These are phyloP conservation scores for Antennarius maculatus DNA, from an alignment of 2,797 vertebrate genomes.

Conservation along the genomic window DNA sequence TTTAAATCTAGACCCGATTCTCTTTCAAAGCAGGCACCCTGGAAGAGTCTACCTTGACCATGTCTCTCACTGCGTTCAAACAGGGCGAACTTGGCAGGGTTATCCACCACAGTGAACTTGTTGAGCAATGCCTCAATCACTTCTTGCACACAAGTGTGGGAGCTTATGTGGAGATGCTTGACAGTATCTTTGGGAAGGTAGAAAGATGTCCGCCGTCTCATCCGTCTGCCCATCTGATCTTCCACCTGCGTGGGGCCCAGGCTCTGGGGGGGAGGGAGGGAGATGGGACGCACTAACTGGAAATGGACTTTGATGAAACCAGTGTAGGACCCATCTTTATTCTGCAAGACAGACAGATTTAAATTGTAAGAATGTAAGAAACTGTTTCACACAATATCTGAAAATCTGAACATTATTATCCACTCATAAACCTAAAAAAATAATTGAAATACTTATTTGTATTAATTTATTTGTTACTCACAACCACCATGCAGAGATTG, in stretches of 20 bases:
- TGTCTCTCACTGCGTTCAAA: conserved; percentile 91
- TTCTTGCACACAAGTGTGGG: conserved; percentile 87
- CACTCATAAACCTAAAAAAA: not conserved
- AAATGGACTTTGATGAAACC: conserved; percentile 98
- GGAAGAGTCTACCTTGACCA: conserved; percentile 84
- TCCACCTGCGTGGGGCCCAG: conserved; percentile 72
- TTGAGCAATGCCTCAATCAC: conserved; percentile 95
- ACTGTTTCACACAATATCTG: not conserved
- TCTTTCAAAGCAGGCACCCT: not conserved
- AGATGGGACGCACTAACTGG: conserved; percentile 90
- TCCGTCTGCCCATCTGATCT: conserved; percentile 58
- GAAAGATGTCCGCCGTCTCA: conserved; percentile 92
- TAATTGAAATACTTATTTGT: not conserved
- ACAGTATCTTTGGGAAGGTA: conserved; percentile 94
- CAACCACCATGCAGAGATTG: conserved; percentile 95
- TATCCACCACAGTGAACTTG: conserved; percentile 95
- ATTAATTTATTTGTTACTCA: conserved; percentile 63
- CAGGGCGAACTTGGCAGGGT: conserved; percentile 94
- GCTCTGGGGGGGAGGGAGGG: conserved; percentile 86
- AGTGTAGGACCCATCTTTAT: conserved; percentile 92
- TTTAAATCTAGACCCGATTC: not conserved
- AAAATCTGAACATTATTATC: not conserved
- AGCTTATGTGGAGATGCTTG: conserved; percentile 94
- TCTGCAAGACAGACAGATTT: conserved; percentile 75
- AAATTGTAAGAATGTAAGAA: not conserved